Evolutionary conservation across 2,888 invertebrate genomes (phyloP), one percentile per base, ranked within the genome.

Genomic region (Sisyra terminalis): DNA sequence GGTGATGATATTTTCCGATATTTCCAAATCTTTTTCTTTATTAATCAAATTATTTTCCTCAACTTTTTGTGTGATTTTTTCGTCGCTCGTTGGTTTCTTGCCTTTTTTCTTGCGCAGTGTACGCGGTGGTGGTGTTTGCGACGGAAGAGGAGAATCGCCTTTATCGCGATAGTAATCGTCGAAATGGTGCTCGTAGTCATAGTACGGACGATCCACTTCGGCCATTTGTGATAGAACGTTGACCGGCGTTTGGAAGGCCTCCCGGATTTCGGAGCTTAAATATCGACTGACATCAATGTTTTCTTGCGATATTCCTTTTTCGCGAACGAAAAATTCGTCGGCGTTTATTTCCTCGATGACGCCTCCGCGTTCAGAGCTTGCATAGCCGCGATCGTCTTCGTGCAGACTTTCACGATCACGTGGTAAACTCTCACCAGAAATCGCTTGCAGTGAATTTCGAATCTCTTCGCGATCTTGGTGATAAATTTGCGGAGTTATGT

Each of bases 311-410:
- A 85, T 78, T 47, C 84, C 86, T 57, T 82, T 78, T 60, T 81
- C 80, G 50, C 86, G 71, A 46, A 87, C 67, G 58, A 86, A 85
- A 66, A 87, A 88, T 64, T 88, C 86, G 60, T 88, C 87, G 35
- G 84, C 82, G 56, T 86, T 79, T 49, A 87, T 82, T 65, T 87
- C 85, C 63, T 87, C 87, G 53, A 88, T 72, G 3, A 84, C 78
- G 1, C 78, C 77, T 40, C 69, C 70, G 40, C 73, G 64, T 18
- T 63, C 60, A 0, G 75, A 75, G 48, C 75, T 75, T 2, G 71
- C 71, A 2, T 74, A 73, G 1, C 75, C 76, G 43, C 70, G 71
- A 2, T 61, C 63, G 24, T 5, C 24, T 46, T 71, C 73, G 39
- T 66, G 66, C 46, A 66, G 16, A 32, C 32, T 32, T 60, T 59